Evolutionary conservation across 2,888 invertebrate species (phyloP), one percentile per base, ranked within the genome.

Genomic region (Saturnia japonica): DNA sequence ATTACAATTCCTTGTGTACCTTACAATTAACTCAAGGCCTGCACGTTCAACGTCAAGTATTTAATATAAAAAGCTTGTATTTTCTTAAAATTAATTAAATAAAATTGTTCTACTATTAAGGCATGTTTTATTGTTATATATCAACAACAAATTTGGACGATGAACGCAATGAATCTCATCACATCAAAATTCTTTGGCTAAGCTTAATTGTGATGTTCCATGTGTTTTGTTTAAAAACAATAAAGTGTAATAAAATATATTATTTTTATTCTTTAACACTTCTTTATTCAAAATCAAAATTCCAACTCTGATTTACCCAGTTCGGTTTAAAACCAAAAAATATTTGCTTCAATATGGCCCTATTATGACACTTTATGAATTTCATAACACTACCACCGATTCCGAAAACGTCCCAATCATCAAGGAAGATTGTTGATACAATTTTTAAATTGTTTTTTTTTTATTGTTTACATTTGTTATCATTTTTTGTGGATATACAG

Each of bases 171-270:
- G 87, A 87, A 89, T 88, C 88, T 88, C 85, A 81, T 82, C 81
- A 88, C 89, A 88, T 88, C 88, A 84, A 88, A 81, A 89, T 91
- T 89, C 84, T 89, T 91, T 94, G 91, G 91, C 92, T 89, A 94
- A 94, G 94, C 94, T 94, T 94, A 91, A 93, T 92, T 94, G 94
- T 94, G 94, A 94, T 94, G 94, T 93, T 93, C 91, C 86, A 88
- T 91, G 90, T 94, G 91, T 91, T 89, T 91, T 90, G 89, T 92
- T 94, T 91, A 84, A 89, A 90, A 84, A 88, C 88, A 94, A 89
- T 93, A 94, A 94, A 94, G 85, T 89, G 88, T 93, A 93, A 89
- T 80, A 84, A 87, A 84, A 75, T 75, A 72, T 69, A 22, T 72
- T 71, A 70, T 77, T 81, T 86, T 82, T 76, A 81, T 81, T 83